Percentiles rank a stretch among this genome's conserved stretches.
Evolutionary conservation across 1,140 invertebrate genomes (phyloP).

Genomic region (Drosophila trapezifrons): DNA sequence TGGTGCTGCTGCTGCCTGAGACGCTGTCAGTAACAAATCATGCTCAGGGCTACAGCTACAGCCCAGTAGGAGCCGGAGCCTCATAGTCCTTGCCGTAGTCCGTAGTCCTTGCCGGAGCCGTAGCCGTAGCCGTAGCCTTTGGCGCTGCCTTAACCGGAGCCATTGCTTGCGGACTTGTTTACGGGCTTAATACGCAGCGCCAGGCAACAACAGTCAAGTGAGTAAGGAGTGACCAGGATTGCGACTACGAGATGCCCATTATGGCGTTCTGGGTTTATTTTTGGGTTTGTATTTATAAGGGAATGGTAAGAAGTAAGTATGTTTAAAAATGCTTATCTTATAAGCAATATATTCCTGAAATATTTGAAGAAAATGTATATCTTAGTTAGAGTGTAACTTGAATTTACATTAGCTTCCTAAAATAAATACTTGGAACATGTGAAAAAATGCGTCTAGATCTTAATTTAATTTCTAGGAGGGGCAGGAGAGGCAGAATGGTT

Average conservation of each 20-base stretch:
- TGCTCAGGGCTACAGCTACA: conserved; percentile 73
- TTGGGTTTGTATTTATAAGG: not conserved
- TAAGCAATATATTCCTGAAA: not conserved
- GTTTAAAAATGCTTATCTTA: not conserved
- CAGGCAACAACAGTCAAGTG: conserved; percentile 10
- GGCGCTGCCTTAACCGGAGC: conserved; percentile 34
- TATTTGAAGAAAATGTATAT: not conserved
- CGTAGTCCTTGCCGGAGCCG: conserved; percentile 14
- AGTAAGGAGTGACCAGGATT: not conserved
- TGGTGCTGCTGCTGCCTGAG: conserved; percentile 59
- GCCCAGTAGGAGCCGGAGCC: conserved; percentile 59
- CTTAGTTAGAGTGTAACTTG: too few relatives aligned
- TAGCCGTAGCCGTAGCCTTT: conserved; percentile 20
- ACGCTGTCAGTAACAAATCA: conserved; percentile 82
- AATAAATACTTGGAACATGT: not conserved
- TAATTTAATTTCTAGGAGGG: too few relatives aligned
- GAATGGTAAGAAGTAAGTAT: not conserved
- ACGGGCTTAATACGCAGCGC: conserved; percentile 72
- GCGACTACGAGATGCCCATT: conserved; percentile 17
- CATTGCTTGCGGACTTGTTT: conserved; percentile 69
- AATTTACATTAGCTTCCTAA: too few relatives aligned
- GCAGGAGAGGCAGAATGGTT: too few relatives aligned
- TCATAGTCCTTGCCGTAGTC: conserved; percentile 8
- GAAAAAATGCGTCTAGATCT: not conserved
- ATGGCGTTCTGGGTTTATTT: not conserved